Evolutionary conservation across 2,113 vertebrate genomes (phyloP), one percentile per base, ranked within the genome.

Genomic region (Mus spicilegus): DNA sequence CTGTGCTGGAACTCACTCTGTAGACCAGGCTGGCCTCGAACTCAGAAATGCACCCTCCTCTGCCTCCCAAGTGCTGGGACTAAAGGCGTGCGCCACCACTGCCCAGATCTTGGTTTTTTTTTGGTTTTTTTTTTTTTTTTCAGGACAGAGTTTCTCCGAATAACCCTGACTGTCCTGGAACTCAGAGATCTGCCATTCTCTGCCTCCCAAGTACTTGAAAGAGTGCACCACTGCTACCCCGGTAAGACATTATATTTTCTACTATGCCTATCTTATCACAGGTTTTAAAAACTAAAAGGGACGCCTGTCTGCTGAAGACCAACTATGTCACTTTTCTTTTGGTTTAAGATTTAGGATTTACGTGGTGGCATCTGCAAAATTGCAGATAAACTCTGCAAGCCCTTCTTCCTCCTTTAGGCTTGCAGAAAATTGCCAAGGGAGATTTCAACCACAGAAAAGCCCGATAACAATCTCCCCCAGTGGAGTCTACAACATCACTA

Each of bases 341-440:
- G 51, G 20, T 69, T 72, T n/a, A 93, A 92, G 73, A 56, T 58
- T 93, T 78, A 86, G 46, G 78, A 91, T 95, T 95, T 80, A 75
- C 49, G 58, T 19, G 72, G 19, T 28, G 5, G 65, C 24, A 81
- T 90, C 54, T 92, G 9, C 58, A 78, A 82, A 89, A 86, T 87
- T 42, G 86, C 67, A 93, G 89, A 42, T 46, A 63, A 22, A 3
- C 88, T 96, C 87, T 96, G 16, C 58, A 95, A 63, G 13, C 56
- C 77, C 17, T 24, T 89, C 76, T 89, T 78, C 63, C 36, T 93
- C 56, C 72, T 89, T 95, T 33, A 89, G 61, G 46, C 42, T 33
- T 87, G 28, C 1, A 89, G 63, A 95, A 95, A 95, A 96, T 72
- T 88, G 26, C 77, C 82, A 89, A 87, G 61, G 78, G 76, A 95